Evolutionary conservation across 2,888 invertebrate species (phyloP), one percentile per base, ranked within the genome.

Genomic region (Sympetrum striolatum): DNA sequence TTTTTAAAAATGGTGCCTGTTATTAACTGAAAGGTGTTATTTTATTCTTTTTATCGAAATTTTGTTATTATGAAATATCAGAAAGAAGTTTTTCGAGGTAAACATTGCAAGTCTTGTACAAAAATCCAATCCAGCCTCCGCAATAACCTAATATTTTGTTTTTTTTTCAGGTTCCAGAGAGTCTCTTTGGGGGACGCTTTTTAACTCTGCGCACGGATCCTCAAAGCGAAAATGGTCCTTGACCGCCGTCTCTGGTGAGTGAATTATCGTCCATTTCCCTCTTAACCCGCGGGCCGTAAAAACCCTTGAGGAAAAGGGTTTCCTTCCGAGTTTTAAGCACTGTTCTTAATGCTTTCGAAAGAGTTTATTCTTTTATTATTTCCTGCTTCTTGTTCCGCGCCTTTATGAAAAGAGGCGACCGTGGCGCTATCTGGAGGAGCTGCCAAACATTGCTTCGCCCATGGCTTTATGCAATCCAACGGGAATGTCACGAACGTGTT

Each of bases 241-340:
- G 60, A 58, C 60, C 86, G 58, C 58, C 86, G 37, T 60, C 86
- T 86, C 37, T n/a, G 18, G 86, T 86, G 86, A 86, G 86, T 86
- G 60, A 64, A 86, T 86, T 64, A 86, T 86, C 60, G 86, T 86
- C 86, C 64, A 86, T 60, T 86, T 64, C 80, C 39, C 80, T 80
- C 80, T 80, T 80, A 44, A 44, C 80, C 80, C 80, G 60, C 60
- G 22, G 37, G 37, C 86, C 86, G 64, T 64, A 37, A 86, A 86
- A 86, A 35, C 60, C 58, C 58, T 58, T 48, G 53, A 4, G 37
- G 22, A 37, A 86, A 86, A 60, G 35, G 64, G 37, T 86, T 86
- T 86, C 86, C 64, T 86, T 86, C 60, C 60, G 86, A 86, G 86
- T 58, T 86, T 86, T 86, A 39, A 86, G 86, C n/a, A 86, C 60